Evolutionary conservation across 1,140 invertebrate genomes (phyloP).

Genomic region (Drosophila suzukii): DNA sequence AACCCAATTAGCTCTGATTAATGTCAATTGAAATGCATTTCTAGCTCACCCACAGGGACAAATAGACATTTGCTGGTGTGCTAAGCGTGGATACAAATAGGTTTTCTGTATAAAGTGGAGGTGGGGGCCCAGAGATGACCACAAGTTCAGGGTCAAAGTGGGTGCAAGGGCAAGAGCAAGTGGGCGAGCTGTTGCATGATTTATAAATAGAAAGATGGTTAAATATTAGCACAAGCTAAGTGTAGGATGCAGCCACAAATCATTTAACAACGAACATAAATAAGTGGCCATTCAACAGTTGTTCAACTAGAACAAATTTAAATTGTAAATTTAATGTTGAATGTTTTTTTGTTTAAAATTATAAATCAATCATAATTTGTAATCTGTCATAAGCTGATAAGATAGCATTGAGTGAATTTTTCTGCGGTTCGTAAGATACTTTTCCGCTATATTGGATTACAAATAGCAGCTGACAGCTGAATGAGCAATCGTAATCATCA

Average conservation of each 20-base stretch:
- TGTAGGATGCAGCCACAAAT: neutral
- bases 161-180: neutral
- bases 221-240: neutral
- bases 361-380: too few relatives aligned
- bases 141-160: slow-evolving; percentile 51
- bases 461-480: slow-evolving; percentile 27
- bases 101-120: neutral
- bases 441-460: slow-evolving; percentile 11
- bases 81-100: neutral
- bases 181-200: slow-evolving; percentile 1
- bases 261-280: neutral
- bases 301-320: neutral
- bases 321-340: neutral
- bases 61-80: slow-evolving; percentile 9
- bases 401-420: slow-evolving; percentile 3
- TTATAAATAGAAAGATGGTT: slow-evolving; percentile 1
- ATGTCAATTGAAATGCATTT: slow-evolving; percentile 81
- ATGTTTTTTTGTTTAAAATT: too few relatives aligned
- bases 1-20: slow-evolving; percentile 81
- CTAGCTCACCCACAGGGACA: slow-evolving; percentile 15
- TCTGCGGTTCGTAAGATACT: slow-evolving; percentile 11
- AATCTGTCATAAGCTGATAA: neutral
- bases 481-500: slow-evolving; percentile 6
- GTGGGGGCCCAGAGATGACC: slow-evolving; percentile 7
- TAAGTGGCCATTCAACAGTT: neutral